Evolutionary conservation across 2,888 invertebrate species (phyloP).

Genomic region (Nasonia oneida): DNA sequence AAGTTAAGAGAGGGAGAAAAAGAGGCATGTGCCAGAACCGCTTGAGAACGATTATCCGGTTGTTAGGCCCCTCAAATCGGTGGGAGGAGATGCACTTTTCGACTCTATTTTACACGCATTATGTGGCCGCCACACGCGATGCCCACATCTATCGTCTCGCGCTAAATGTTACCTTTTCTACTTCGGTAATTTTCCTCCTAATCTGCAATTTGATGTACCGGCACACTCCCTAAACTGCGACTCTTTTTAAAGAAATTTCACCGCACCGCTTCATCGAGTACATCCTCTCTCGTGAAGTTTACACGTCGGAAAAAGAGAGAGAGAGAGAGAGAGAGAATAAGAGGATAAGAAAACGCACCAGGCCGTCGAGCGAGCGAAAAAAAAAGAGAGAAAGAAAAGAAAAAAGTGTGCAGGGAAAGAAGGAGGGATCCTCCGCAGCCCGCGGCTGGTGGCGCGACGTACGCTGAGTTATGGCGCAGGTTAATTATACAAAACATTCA

Average conservation of each 20-base stretch:
- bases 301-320: conserved; percentile 13
- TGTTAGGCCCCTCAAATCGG: conserved; percentile 69
- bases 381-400: no score
- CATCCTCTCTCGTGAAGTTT: no score
- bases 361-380: no score
- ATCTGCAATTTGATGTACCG: conserved; percentile 13
- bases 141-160: conserved; percentile 39
- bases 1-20: conserved; percentile 58
- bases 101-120: conserved; percentile 65
- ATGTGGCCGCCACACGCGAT: conserved; percentile 65
- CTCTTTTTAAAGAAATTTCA: neutral
- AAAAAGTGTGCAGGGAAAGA: no score
- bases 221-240: neutral
- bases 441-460: no score
- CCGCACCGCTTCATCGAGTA: conserved; percentile 8
- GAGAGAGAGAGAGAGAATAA: no score
- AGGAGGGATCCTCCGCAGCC: no score
- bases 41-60: conserved; percentile 71
- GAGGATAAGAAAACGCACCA: no score
- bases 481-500: no score
- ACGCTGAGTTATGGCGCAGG: no score
- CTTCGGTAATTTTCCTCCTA: conserved; percentile 15
- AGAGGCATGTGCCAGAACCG: conserved; percentile 59
- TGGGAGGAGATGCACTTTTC: conserved; percentile 69
- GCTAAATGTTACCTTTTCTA: conserved; percentile 39